A percentile compares a stretch with the other conserved stretches of the same genome.
These are phyloP conservation scores for Neria commutata DNA, from an alignment of 2,888 invertebrate genomes.

Conservation along the genomic window DNA sequence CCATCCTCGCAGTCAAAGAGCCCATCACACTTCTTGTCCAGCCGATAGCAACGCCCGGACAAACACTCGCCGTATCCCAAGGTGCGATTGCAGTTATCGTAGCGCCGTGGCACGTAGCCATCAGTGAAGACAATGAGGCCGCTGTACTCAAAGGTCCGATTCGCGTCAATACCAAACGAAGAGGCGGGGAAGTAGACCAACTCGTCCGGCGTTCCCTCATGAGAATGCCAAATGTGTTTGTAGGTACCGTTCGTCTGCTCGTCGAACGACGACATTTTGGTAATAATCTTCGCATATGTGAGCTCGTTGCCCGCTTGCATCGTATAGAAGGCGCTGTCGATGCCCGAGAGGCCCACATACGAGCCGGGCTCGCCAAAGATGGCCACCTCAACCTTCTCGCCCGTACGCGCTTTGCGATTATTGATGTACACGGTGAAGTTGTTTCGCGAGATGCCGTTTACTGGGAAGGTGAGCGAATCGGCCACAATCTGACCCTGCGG, in stretches of 20 bases:
- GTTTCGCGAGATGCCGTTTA: constrained; percentile 92
- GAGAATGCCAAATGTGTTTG: constrained; percentile 82
- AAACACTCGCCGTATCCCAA: constrained; percentile 81
- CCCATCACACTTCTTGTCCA: constrained; percentile 80
- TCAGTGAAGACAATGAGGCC: constrained; percentile 92
- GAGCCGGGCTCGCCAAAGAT: constrained; percentile 94
- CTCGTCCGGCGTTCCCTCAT: constrained; percentile 81
- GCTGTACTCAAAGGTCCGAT: constrained; percentile 89
- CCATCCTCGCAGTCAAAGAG: constrained; percentile 80
- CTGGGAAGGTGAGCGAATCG: constrained; percentile 94
- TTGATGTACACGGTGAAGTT: constrained; percentile 88
- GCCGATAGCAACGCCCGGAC: constrained; percentile 78
- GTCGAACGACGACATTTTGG: constrained; percentile 87
- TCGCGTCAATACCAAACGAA: constrained; percentile 91
- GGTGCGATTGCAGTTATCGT: constrained; percentile 73
- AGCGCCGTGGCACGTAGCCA: constrained; percentile 74
- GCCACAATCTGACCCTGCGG: constrained; percentile 84
- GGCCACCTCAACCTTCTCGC: constrained; percentile 91
- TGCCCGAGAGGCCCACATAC: constrained; percentile 89
- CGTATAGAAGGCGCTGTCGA: constrained; percentile 86
- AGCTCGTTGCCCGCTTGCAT: constrained; percentile 94
- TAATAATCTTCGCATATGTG: constrained; percentile 83
- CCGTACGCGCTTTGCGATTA: constrained; percentile 91
- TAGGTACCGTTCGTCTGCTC: constrained; percentile 85
- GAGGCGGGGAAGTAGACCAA: constrained; percentile 87